Evolutionary conservation across 1,140 invertebrate species (phyloP).

Genomic region (Drosophila tsacasi): DNA sequence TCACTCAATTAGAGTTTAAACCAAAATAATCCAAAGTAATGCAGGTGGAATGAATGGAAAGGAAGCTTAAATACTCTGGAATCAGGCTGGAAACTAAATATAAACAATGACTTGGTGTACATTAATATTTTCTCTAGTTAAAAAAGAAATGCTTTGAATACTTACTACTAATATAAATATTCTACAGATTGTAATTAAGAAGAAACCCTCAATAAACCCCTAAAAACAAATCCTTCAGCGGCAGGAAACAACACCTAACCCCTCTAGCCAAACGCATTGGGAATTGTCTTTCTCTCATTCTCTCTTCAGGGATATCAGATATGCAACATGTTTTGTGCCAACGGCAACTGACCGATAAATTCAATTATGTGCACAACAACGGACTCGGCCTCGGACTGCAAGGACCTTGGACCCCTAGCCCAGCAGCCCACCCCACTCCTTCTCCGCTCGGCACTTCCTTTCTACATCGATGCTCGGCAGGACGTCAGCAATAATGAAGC

Average conservation of each 20-base stretch:
- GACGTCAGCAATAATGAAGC: constrained; percentile 76
- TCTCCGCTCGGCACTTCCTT: constrained; percentile 5
- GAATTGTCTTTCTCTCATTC: not conserved
- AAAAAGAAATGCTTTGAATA: too few relatives aligned
- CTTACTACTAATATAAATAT: not conserved
- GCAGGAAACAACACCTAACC: constrained; percentile 6
- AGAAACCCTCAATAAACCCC: not conserved
- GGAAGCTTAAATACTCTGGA: not conserved
- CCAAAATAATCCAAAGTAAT: constrained; percentile 21
- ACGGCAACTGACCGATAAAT: constrained; percentile 69
- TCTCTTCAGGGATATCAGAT: constrained; percentile 21
- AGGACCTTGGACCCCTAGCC: constrained; percentile 30
- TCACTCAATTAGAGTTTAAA: constrained; percentile 18
- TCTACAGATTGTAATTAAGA: not conserved
- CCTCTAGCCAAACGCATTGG: not conserved
- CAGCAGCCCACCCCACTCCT: not conserved
- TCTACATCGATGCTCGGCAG: constrained; percentile 34
- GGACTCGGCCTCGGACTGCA: constrained; percentile 8
- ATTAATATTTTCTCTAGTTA: not conserved
- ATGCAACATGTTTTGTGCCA: constrained; percentile 66
- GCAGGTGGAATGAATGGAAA: not conserved
- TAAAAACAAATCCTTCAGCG: not conserved
- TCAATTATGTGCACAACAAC: constrained; percentile 74
- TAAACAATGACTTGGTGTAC: not conserved
- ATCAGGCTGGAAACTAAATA: not conserved